These are phyloP conservation scores for Cryptocheilus praepositus DNA, from an alignment of 2,888 invertebrate species.

Conservation along the genomic window DNA sequence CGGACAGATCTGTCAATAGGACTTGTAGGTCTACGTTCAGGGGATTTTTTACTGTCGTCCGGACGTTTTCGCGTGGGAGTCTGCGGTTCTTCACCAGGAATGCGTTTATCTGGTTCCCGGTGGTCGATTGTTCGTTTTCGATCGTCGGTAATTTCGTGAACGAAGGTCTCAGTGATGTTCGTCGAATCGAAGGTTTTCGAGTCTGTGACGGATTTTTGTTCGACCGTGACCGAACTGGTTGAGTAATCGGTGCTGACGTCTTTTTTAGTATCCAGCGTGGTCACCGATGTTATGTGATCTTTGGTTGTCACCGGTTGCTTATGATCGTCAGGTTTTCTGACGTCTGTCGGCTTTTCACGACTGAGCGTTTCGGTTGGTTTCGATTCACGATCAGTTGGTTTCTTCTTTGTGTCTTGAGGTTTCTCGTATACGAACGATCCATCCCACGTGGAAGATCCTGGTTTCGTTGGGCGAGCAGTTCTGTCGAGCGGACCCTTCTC, in stretches of 20 bases:
- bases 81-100: conserved; percentile 11
- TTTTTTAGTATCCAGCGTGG: too few species aligned
- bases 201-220: conserved; percentile 47
- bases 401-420: conserved; percentile 29
- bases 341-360: conserved; percentile 35
- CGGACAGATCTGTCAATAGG: conserved; percentile 49
- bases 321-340: conserved; percentile 21
- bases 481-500: conserved; percentile 48
- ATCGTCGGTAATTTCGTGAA: conserved; percentile 62
- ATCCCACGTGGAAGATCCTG: conserved; percentile 66
- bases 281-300: too few species aligned
- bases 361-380: neutral
- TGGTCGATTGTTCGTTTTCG: conserved; percentile 26
- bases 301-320: conserved; percentile 21
- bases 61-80: neutral
- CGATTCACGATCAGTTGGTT: conserved; percentile 7
- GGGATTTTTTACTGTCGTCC: neutral
- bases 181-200: conserved; percentile 59
- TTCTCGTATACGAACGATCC: conserved; percentile 59
- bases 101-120: conserved; percentile 20
- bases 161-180: conserved; percentile 57
- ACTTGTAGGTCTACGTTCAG: conserved; percentile 1
- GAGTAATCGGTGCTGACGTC: conserved; percentile 39
- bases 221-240: conserved; percentile 20
- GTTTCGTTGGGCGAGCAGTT: conserved; percentile 52